Evolutionary conservation across 1,140 invertebrate species (phyloP).

Genomic region (Brachionus plicatilis): DNA sequence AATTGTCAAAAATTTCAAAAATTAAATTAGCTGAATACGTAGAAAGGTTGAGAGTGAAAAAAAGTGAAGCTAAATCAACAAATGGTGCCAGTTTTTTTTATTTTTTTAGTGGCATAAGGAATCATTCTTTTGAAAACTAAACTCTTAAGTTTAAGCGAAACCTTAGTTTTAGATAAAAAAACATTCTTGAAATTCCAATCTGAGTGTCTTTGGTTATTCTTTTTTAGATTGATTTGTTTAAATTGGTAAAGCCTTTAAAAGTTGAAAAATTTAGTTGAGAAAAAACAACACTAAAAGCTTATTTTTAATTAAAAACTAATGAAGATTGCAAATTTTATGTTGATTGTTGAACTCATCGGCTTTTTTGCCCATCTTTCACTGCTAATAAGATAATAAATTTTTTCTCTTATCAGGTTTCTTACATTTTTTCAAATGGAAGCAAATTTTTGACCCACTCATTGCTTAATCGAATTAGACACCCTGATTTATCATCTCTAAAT

Average conservation of each 20-base stretch:
- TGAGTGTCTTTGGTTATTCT: background rate
- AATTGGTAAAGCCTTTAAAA: background rate
- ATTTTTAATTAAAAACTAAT: background rate
- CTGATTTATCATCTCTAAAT: background rate
- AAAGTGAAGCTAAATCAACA: background rate
- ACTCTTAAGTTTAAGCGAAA: background rate
- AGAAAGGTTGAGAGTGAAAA: background rate
- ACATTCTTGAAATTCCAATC: constrained; percentile 31
- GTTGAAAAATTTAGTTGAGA: background rate
- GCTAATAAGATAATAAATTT: background rate
- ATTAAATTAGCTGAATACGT: constrained; percentile 25
- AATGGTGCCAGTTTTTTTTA: background rate
- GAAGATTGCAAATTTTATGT: background rate
- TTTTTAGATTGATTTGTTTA: background rate
- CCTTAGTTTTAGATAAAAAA: background rate
- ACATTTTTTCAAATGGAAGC: background rate
- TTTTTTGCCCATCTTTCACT: background rate
- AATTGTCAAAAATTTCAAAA: background rate
- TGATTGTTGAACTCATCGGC: background rate
- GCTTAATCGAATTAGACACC: background rate
- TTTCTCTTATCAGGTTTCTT: background rate
- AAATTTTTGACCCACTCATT: background rate
- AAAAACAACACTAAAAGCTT: background rate
- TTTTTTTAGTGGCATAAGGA: background rate
- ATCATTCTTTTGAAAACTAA: constrained; percentile 9